Evolutionary conservation across 2,888 invertebrate species (phyloP), one percentile per base, ranked within the genome.

Genomic region (Watsonalla binaria): DNA sequence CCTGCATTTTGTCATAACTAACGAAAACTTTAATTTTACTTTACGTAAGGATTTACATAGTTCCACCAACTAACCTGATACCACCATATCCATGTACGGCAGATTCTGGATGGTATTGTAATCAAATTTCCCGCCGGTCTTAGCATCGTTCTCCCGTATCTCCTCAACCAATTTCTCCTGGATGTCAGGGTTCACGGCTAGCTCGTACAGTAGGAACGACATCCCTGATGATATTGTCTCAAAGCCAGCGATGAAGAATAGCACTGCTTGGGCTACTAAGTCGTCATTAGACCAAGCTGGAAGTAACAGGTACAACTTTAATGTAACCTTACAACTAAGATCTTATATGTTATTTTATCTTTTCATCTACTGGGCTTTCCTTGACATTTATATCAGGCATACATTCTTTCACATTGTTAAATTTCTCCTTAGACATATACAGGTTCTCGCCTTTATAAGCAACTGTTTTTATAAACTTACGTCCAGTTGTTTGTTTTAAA

Each of bases 11-110:
- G 24, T 24, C 24, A 24, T 24, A 2, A 24, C 24, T n/a, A n/a
- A n/a, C n/a, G n/a, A 24, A 24, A 24, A 2, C 24, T 2, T 24
- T 24, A 24, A 1, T 24, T 24, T 2, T 24, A 2, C 4, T 24
- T 24, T 24, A 2, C 4, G 24, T 24, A 24, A 24, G n/a, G n/a
- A 6, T 11, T 11, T 42, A 1, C 4, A 37, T 37, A 5, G 35
- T 6, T 5, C 11, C 42, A 5, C 11, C 11, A 8, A 42, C 37
- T 54, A 59, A 92, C 92, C 92, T 62, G 92, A 91, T 0, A 93
- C 74, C 0, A 93, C 92, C 92, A 92, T 92, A 54, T 93, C 93
- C 76, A 93, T 65, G 60, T 93, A 93, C 24, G 84, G 85, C 92
- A 93, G 86, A 14, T 78, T 80, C 54, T 88, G 80, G 0, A 93